Conservation (phyloP, 1,140 invertebrate genomes). For the Lepidurus couesii region DNA sequence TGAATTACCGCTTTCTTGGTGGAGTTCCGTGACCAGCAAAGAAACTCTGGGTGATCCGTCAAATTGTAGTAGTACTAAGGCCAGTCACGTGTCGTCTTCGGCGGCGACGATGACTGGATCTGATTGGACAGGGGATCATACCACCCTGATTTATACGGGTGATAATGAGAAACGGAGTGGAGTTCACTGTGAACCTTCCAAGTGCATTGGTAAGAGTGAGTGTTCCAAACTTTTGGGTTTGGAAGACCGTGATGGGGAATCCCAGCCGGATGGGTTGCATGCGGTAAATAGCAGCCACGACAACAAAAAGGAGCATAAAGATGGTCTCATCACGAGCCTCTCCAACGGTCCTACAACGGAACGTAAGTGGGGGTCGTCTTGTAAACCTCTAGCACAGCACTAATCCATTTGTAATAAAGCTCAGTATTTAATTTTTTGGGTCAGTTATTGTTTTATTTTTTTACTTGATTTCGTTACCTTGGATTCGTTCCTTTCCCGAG, state of each 20-base stretch:
- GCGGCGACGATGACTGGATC: background rate
- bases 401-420: conserved; percentile 22
- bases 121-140: conserved; percentile 18
- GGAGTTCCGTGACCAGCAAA: background rate
- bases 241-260: background rate
- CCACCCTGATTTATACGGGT: conserved; percentile 21
- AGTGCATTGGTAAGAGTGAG: background rate
- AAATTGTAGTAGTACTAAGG: background rate
- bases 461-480: too few species aligned
- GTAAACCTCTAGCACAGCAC: conserved; percentile 4
- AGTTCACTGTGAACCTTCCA: conserved; percentile 17
- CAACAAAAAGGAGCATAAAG: conserved; percentile 19
- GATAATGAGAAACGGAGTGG: background rate
- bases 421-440: background rate
- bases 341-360: conserved; percentile 11
- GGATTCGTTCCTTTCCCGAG: too few species aligned
- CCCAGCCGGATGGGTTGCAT: conserved; percentile 2
- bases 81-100: conserved; percentile 15
- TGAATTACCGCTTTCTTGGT: background rate
- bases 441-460: background rate
- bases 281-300: background rate
- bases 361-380: conserved; percentile 9
- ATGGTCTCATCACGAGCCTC: conserved; percentile 17
- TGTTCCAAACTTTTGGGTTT: background rate
- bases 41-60: conserved; percentile 17